Evolutionary conservation across 2,113 vertebrate genomes (phyloP), one percentile per base, ranked within the genome.

Genomic region (Fregetta grallaria): DNA sequence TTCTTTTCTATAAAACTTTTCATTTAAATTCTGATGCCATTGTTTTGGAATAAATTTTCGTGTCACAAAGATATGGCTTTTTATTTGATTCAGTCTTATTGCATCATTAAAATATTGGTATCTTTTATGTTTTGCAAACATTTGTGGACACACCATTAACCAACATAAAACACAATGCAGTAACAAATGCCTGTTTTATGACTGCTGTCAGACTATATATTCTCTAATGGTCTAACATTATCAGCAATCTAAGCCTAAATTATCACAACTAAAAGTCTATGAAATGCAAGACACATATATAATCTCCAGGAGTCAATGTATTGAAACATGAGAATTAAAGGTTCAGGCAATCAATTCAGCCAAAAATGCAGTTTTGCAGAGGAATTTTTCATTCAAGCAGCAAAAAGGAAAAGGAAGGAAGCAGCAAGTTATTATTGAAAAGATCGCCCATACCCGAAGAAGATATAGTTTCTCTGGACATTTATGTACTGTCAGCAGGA

Each of bases 101-200:
- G 95, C 96, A 96, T 97, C 97, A 98, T 98, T 98, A 98, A 98
- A 98, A 98, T 98, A 98, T 96, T 98, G 97, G 68, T 90, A 88
- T 98, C 98, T 97, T 98, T 98, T 98, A 98, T 98, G 97, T 97
- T 98, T 98, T 65, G 36, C 91, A 98, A 98, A 97, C 97, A 97
- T 98, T 98, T 98, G 98, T 95, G 96, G 97, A 97, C 96, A 89
- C 55, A 93, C 96, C 96, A 97, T 98, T 97, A 97, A 97, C 92
- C 92, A 96, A 94, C 97, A 97, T 84, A 89, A 98, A 98, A 96
- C 97, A 98, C 83, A 97, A 94, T 95, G 95, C 96, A 97, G 90
- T 98, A 98, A 98, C 97, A 98, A 98, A 98, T 98, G 98, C 91
- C 96, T 76, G 18, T 97, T 98, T 98, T 98, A 98, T 98, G 97